Base-by-base conservation (phyloP, 2,113 vertebrate genomes). In the Cryptoleucopteryx plumbea region DNA sequence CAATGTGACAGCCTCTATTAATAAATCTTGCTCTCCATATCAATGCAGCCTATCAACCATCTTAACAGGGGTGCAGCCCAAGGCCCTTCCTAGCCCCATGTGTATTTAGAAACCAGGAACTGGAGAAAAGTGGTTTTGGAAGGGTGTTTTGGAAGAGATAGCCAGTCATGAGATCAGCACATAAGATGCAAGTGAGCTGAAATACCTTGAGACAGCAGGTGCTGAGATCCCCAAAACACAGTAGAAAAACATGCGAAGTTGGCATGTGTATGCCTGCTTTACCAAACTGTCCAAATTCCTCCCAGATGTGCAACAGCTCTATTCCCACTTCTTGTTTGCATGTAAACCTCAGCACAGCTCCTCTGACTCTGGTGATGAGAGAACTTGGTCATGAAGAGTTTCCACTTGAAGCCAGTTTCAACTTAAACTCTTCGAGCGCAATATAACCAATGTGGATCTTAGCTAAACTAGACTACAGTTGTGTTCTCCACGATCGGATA, bases 221-320 rank as follows among this genome's bases (percentile, higher is more conserved):
- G 6, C 11, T 38, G 31, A 66, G 32, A 34, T 34, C n/a, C n/a
- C 29, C 1, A 58, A 81, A 77, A 8, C 31, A 68, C 18, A 66
- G 9, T 9, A 59, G n/a, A 53, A 75, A 59, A 82, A 23, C 5
- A 3, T 0, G 2, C 1, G 1, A 13, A 58, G 32, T 4, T 79
- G 66, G 4, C 15, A 31, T 2, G 7, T 14, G 6, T 23, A 17
- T n/a, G 13, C 6, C 43, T 65, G 36, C 53, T 77, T 62, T n/a
- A 34, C 40, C 32, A 55, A 61, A 32, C 7, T 9, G 12, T 15
- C 38, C 48, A 67, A 23, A 40, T 25, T 48, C 25, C 25, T 38
- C 19, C 18, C 27, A 53, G 13, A 67, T 31, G 29, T 43, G 17
- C 47, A 71, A 34, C 29, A 74, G 4, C 3, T 66, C 38, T 59